Evolutionary conservation across 1,140 invertebrate species (phyloP).

Genomic region (Odontomachus brunneus): DNA sequence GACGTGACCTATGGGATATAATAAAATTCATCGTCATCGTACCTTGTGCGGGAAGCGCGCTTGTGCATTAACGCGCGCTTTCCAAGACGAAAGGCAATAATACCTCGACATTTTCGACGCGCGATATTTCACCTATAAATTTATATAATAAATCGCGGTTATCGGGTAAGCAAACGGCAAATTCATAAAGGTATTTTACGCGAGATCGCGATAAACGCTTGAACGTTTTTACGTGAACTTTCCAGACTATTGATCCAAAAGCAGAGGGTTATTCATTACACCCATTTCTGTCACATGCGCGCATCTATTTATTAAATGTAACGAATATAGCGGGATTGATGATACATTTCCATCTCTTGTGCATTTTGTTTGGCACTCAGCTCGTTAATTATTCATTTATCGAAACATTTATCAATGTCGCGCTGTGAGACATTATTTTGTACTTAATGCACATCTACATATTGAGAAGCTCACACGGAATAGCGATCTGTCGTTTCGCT

Average conservation of each 20-base stretch:
- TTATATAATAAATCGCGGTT: too few species aligned
- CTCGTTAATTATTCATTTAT: slow-evolving; percentile 16
- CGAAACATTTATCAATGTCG: slow-evolving; percentile 29
- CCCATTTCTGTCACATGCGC: neutral
- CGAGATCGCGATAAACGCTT: neutral
- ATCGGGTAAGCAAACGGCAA: neutral
- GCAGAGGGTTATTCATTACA: neutral
- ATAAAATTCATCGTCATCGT: neutral
- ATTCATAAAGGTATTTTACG: neutral
- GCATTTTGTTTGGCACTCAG: neutral
- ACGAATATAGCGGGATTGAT: neutral
- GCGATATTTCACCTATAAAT: neutral
- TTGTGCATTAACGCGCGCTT: neutral
- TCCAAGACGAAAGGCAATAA: too few species aligned
- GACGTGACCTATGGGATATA: neutral
- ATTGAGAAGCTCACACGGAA: neutral
- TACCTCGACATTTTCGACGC: neutral
- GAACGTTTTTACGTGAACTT: neutral
- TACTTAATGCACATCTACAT: neutral
- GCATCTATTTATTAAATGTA: slow-evolving; percentile 38
- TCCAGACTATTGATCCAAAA: slow-evolving; percentile 16
- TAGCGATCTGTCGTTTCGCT: neutral
- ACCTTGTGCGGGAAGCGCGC: neutral
- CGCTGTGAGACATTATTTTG: neutral
- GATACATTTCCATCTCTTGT: slow-evolving; percentile 14